Evolutionary conservation across 2,113 vertebrate species (phyloP).

Genomic region (Macaca mulatta): DNA sequence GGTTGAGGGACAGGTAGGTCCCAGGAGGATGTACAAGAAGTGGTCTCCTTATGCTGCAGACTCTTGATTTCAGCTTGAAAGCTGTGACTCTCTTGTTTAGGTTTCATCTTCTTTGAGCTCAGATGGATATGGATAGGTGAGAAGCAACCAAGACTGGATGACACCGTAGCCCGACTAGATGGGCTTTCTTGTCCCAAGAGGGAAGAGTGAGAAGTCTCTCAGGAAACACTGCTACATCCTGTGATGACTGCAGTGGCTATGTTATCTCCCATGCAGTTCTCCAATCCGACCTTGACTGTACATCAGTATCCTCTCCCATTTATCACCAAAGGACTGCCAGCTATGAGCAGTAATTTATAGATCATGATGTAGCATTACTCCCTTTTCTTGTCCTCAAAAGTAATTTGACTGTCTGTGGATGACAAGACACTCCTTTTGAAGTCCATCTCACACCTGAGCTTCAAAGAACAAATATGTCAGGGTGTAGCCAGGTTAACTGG

Average conservation of each 20-base stretch:
- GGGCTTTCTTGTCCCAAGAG: background rate
- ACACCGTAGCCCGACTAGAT: background rate
- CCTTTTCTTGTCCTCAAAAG: background rate
- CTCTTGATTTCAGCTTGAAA: background rate
- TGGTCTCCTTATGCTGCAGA: background rate
- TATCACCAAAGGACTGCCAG: background rate
- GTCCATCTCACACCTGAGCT: background rate
- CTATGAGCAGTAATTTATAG: background rate
- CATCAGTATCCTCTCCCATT: too few relatives aligned
- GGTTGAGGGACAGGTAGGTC: background rate
- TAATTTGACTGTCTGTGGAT: background rate
- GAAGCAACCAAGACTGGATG: background rate
- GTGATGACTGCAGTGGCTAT: background rate
- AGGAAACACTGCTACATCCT: background rate
- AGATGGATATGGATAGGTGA: background rate
- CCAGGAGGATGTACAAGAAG: background rate
- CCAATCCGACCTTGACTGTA: background rate
- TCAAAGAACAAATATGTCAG: background rate
- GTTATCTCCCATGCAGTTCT: background rate
- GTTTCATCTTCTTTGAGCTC: background rate
- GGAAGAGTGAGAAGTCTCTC: background rate
- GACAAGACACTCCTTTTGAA: background rate
- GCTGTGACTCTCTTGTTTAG: conserved; percentile 6
- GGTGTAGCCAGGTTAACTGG: background rate
- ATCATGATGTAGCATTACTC: background rate